phyloP scores from a whole-genome alignment of 2,888 invertebrate species.

The Calephelis perditalis region DNA sequence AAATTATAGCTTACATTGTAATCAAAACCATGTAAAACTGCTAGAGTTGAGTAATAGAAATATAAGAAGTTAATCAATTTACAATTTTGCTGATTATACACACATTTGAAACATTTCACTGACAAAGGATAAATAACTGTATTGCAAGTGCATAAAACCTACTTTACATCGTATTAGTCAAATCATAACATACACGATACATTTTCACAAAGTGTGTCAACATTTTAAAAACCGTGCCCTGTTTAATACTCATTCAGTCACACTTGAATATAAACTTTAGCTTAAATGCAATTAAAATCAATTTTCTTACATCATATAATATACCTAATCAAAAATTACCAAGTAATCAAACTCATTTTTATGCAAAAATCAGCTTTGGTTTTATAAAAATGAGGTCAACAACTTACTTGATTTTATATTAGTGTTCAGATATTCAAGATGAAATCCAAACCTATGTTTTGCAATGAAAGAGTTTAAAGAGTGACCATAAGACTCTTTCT shows the following conservation, averaged over 20 bases:
- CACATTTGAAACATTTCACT: background rate
- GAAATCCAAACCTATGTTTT: too few species aligned
- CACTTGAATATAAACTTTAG: background rate
- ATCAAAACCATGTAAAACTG: too few species aligned
- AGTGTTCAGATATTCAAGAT: too few species aligned
- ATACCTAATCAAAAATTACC: background rate
- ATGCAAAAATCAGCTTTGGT: background rate
- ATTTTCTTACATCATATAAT: background rate
- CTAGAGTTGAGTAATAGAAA: too few species aligned
- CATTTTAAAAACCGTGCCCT: background rate
- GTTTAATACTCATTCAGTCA: background rate
- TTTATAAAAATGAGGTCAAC: too few species aligned
- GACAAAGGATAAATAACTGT: background rate
- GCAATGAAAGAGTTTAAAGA: too few species aligned
- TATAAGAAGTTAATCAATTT: too few species aligned
- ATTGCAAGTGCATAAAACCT: background rate
- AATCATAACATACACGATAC: background rate
- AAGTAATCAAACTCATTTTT: background rate
- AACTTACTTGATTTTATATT: too few species aligned
- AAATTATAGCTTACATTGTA: too few species aligned
- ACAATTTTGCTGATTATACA: background rate
- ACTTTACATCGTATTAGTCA: too few species aligned
- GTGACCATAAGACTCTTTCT: too few species aligned
- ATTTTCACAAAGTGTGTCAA: conserved; percentile 1
- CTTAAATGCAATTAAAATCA: background rate